Evolutionary conservation across 2,888 invertebrate species (phyloP), one percentile per base, ranked within the genome.

Genomic region (Tenodera sinensis): DNA sequence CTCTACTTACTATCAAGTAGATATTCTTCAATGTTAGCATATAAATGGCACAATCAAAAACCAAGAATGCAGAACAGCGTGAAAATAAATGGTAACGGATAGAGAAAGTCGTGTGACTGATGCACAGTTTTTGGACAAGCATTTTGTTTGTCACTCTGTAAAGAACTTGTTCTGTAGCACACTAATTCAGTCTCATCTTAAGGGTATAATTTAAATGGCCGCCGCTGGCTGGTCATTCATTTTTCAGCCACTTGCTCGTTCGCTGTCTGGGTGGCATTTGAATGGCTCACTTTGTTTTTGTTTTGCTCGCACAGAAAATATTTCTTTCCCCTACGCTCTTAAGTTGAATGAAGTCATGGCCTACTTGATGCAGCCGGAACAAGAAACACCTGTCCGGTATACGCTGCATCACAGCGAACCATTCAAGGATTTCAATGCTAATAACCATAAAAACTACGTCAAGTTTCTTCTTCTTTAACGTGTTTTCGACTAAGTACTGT

Each of bases 341-440:
- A 85, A 85, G 85, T 85, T 85, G 85, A 85, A 85, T 85, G 85
- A 54, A 85, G 54, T 54, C 85, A 85, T 28, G 85, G 85, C 85
- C 85, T 85, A 85, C 85, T 85, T 85, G 42, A 85, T 42, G 85
- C 42, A 85, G 42, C 27, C 54, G 54, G 42, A 85, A 85, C 85
- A 85, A 85, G 85, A 42, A 71, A 85, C 85, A 85, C 85, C 85
- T 85, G 85, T 42, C 20, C 42, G 42, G 42, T 42, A 42, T 12
- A 42, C 42, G 25, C 54, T 20, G 6, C 54, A 20, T 71, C 25
- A 42, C 54, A 71, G 54, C 54, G 20, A 71, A 20, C 54, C 25
- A 71, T 71, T 71, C 54, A 71, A 71, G 54, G 25, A 14, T 71
- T 71, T 71, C 54, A 71, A 2, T 25, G 25, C 20, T 71, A 71